Evolutionary conservation across 2,888 invertebrate species (phyloP).

Genomic region (Sminthurinus aureus): DNA sequence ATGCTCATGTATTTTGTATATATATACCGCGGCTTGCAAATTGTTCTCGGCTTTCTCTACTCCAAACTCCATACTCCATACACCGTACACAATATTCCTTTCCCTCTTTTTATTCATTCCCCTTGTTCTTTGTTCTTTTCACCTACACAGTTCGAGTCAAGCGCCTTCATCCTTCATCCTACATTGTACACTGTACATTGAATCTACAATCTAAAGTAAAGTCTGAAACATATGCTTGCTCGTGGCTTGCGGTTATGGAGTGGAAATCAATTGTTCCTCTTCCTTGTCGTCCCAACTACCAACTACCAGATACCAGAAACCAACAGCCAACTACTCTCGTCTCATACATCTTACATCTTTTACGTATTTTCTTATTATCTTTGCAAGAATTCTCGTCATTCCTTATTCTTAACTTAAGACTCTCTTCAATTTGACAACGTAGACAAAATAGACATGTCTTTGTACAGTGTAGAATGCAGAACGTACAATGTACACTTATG

Average conservation of each 20-base stretch:
- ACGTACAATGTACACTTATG: not conserved
- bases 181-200: too few relatives aligned
- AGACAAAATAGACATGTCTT: not conserved
- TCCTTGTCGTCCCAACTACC: too few relatives aligned
- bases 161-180: too few relatives aligned
- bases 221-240: not conserved
- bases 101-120: too few relatives aligned
- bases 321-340: too few relatives aligned
- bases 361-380: not conserved
- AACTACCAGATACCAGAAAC: too few relatives aligned
- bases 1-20: not conserved
- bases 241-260: not conserved
- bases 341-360: not conserved
- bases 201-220: not conserved
- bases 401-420: not conserved
- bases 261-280: not conserved
- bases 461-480: too few relatives aligned
- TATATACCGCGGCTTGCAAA: not conserved
- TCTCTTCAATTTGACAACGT: not conserved
- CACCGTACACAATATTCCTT: too few relatives aligned
- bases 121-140: too few relatives aligned
- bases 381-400: not conserved
- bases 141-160: too few relatives aligned
- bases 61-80: too few relatives aligned
- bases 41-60: too few relatives aligned